These are phyloP conservation scores for Drosophila setifemur DNA, from an alignment of 1,140 invertebrate genomes.

Conservation along the genomic window DNA sequence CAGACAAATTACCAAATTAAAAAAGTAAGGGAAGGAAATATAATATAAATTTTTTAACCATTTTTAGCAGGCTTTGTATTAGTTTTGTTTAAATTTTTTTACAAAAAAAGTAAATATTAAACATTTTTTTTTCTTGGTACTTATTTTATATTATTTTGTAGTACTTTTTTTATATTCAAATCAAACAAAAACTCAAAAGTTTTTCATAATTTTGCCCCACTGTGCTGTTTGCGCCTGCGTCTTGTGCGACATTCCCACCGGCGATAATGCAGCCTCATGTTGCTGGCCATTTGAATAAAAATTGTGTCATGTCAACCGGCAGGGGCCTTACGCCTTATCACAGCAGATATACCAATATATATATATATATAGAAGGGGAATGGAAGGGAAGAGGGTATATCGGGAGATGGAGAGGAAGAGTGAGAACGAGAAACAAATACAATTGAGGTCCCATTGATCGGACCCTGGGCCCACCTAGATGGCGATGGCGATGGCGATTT, in stretches of 20 bases:
- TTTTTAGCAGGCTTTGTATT: no score
- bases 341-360: slow-evolving; percentile 23
- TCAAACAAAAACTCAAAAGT: not conserved
- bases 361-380: not conserved
- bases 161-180: not conserved
- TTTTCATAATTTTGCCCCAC: not conserved
- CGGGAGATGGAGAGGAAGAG: not conserved
- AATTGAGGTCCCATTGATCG: slow-evolving; percentile 63
- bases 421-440: slow-evolving; percentile 17
- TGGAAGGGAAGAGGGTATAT: not conserved
- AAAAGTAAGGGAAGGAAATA: no score
- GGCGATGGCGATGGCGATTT: slow-evolving; percentile 66
- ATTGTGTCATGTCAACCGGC: slow-evolving; percentile 71
- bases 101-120: no score
- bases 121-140: no score
- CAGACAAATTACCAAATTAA: no score
- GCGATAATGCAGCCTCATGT: slow-evolving; percentile 71
- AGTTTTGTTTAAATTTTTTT: no score
- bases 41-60: no score
- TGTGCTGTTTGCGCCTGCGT: slow-evolving; percentile 22
- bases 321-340: slow-evolving; percentile 56
- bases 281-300: slow-evolving; percentile 77
- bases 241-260: slow-evolving; percentile 76
- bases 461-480: slow-evolving; percentile 50
- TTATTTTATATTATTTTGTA: not conserved